Percentiles rank a stretch among this genome's conserved stretches.
These are phyloP conservation scores for Margarornis squamiger DNA, from an alignment of 2,797 vertebrate species.

Conservation along the genomic window DNA sequence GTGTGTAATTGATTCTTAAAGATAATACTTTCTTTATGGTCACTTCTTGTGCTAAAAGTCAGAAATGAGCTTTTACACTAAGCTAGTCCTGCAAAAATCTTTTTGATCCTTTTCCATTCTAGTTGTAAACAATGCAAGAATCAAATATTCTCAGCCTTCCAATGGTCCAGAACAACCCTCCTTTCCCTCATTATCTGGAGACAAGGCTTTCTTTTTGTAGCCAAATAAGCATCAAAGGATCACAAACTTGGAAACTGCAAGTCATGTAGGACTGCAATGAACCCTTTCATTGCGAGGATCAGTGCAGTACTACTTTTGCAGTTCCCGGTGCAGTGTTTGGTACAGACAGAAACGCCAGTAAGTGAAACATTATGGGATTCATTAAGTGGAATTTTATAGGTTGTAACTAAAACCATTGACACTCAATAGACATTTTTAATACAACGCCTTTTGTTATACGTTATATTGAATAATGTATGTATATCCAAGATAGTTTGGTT, in stretches of 20 bases:
- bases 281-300: neutral
- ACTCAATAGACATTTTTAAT: slow-evolving; percentile 22
- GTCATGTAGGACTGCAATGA: neutral
- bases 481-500: neutral
- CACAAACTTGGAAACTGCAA: slow-evolving; percentile 6
- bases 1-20: slow-evolving; percentile 73
- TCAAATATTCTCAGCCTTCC: slow-evolving; percentile 1
- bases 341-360: neutral
- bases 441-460: neutral
- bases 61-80: slow-evolving; percentile 67
- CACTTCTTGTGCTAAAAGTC: slow-evolving; percentile 68
- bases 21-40: slow-evolving; percentile 74
- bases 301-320: neutral
- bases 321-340: neutral
- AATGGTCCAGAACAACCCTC: neutral
- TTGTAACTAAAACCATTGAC: slow-evolving; percentile 24
- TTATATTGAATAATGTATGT: neutral
- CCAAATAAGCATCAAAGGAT: slow-evolving; percentile 12
- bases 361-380: neutral
- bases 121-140: slow-evolving; percentile 16
- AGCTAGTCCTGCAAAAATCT: neutral
- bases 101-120: slow-evolving; percentile 46
- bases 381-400: slow-evolving; percentile 26
- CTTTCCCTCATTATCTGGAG: neutral
- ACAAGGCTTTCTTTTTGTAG: neutral